phyloP scores from a whole-genome alignment of 1,140 invertebrate species.

The Liolophura sinensis region DNA sequence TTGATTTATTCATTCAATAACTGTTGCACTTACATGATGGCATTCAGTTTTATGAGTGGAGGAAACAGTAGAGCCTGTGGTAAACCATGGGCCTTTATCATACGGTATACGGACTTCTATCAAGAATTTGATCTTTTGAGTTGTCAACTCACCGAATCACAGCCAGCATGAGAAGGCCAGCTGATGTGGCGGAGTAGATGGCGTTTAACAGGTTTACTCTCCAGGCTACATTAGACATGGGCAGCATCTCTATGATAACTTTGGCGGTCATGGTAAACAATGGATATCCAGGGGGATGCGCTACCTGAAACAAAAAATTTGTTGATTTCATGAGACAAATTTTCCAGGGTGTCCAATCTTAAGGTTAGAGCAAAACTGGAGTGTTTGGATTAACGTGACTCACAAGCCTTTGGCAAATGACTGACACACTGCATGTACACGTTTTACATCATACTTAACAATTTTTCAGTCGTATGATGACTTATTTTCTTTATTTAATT shows the following conservation, averaged over 20 bases:
- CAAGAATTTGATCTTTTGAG: too few species aligned
- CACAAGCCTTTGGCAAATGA: neutral
- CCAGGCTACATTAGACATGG: constrained; percentile 41
- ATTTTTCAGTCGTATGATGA: too few species aligned
- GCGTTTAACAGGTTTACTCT: constrained; percentile 45
- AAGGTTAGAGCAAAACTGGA: neutral
- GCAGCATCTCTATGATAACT: constrained; percentile 32
- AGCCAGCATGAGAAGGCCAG: constrained; percentile 27
- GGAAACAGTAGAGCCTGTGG: too few species aligned
- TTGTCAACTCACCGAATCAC: constrained; percentile 30
- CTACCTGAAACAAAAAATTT: constrained; percentile 38
- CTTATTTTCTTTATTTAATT: too few species aligned
- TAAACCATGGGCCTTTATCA: too few species aligned
- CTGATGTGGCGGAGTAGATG: constrained; percentile 28
- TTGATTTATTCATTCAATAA: too few species aligned
- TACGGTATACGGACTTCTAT: too few species aligned
- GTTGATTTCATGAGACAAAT: neutral
- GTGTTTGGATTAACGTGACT: neutral
- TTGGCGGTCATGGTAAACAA: constrained; percentile 48
- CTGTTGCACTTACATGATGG: too few species aligned
- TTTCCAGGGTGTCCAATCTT: neutral
- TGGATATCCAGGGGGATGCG: constrained; percentile 56
- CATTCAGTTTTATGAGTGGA: too few species aligned
- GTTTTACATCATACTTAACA: too few species aligned
- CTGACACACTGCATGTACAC: neutral